Percentiles rank a stretch among this genome's conserved stretches.
Evolutionary conservation across 2,797 vertebrate genomes (phyloP).

Genomic region (Aldrovandia affinis): DNA sequence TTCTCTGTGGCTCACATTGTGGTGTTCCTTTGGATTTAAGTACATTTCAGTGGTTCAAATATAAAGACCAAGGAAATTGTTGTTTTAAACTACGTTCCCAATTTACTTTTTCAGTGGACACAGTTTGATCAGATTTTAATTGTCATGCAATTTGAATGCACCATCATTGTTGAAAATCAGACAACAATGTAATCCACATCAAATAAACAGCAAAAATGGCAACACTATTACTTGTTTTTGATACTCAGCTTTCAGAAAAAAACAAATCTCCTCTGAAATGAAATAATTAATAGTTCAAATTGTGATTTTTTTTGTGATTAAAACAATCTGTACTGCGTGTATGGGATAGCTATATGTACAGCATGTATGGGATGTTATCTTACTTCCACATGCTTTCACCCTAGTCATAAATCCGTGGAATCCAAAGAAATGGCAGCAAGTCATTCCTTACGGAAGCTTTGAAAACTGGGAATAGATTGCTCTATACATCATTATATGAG

Average conservation of each 20-base stretch:
- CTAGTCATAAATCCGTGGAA: constrained; percentile 52
- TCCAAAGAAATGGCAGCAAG: constrained; percentile 36
- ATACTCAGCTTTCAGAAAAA: not conserved
- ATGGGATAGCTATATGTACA: not conserved
- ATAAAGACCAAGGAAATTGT: not conserved
- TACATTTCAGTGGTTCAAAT: not conserved
- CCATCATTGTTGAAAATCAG: not conserved
- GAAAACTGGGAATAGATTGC: constrained; percentile 50
- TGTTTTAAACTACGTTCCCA: not conserved
- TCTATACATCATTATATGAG: constrained; percentile 59
- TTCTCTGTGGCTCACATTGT: too few species aligned
- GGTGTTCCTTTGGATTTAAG: too few species aligned
- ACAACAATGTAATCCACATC: not conserved
- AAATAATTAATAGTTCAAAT: not conserved
- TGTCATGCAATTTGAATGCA: not conserved
- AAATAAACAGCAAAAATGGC: not conserved
- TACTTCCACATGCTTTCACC: constrained; percentile 29
- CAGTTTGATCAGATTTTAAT: not conserved
- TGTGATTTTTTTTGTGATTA: not conserved
- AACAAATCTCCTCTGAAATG: not conserved
- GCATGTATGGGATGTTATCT: constrained; percentile 34
- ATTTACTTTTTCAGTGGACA: not conserved
- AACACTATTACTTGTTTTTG: not conserved
- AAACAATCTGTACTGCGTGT: not conserved
- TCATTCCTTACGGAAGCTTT: constrained; percentile 54